phyloP scores from a whole-genome alignment of 2,113 vertebrate species.

The Ptychochromis oligacanthus region DNA sequence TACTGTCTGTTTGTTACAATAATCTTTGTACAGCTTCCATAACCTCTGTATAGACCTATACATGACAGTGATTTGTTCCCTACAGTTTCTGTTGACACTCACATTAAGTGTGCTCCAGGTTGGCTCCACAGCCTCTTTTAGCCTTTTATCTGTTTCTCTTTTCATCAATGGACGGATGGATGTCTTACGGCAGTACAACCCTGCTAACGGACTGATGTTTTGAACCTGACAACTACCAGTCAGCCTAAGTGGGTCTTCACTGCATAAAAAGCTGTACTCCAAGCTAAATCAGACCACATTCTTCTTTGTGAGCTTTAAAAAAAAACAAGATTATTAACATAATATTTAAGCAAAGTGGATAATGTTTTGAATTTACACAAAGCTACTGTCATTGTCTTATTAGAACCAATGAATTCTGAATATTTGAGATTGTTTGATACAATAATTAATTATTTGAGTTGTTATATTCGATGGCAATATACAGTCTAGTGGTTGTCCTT shows the following conservation, averaged over 20 bases:
- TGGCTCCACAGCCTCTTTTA: not conserved
- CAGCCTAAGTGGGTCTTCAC: slow-evolving; percentile 32
- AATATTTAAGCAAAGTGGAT: slow-evolving; percentile 78
- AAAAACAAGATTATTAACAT: slow-evolving; percentile 62
- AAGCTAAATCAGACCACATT: slow-evolving; percentile 57
- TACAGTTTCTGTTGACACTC: slow-evolving; percentile 39
- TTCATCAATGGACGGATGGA: slow-evolving; percentile 5
- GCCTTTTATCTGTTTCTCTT: slow-evolving; percentile 32
- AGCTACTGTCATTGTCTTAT: slow-evolving; percentile 74
- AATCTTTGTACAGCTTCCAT: slow-evolving; percentile 81
- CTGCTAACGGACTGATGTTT: slow-evolving; percentile 43
- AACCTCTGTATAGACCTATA: slow-evolving; percentile 67
- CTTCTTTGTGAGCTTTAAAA: slow-evolving; percentile 78
- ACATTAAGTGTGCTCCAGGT: slow-evolving; percentile 26
- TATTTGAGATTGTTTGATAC: slow-evolving; percentile 77
- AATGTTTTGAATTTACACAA: slow-evolving; percentile 75
- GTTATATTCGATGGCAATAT: slow-evolving; percentile 78
- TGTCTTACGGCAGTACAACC: slow-evolving; percentile 47
- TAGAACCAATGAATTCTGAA: slow-evolving; percentile 76
- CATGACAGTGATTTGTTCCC: slow-evolving; percentile 48
- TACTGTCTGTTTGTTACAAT: slow-evolving; percentile 69
- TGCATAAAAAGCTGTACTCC: slow-evolving; percentile 34
- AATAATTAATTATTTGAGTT: slow-evolving; percentile 70
- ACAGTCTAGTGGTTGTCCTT: slow-evolving; percentile 73
- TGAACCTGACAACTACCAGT: slow-evolving; percentile 30